Evolutionary conservation across 1,140 invertebrate species (phyloP), one percentile per base, ranked within the genome.

Genomic region (Polypedilum pembai): DNA sequence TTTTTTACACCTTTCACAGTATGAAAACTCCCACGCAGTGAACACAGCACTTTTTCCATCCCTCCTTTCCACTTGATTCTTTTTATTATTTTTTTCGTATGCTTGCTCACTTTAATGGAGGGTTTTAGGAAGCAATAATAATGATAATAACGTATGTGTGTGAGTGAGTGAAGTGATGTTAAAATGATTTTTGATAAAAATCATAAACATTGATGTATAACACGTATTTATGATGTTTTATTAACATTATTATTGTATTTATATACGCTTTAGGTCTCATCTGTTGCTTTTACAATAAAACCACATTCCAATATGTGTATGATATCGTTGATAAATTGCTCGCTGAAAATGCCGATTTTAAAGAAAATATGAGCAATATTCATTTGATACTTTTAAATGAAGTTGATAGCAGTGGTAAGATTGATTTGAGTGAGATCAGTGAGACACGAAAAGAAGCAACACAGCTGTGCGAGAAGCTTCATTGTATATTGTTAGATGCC

Each of bases 151-250:
- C 24, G 24, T 33, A 5, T 33, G 5, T 33, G 24, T 33, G 24
- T 33, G 24, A 33, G 24, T 33, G 24, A 33, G 24, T 33, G 24
- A 33, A 33, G 24, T 33, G 24, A 33, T 5, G 24, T 33, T 33
- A 33, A 33, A 33, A 33, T 33, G 24, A 33, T 33, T 33, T 33
- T 33, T 33, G 24, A 33, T 33, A 33, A 33, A 33, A 33, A 33
- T 33, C 24, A 33, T 33, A 33, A 33, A 33, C 24, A 33, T 33
- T 33, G 24, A 33, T 33, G 82, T 91, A 78, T 90, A 91, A 56
- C 89, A 91, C 77, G 91, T 33, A 33, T 33, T 33, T 33, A 5
- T 33, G 24, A 33, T 33, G 24, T 33, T 33, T 33, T 33, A 33
- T 33, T 33, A 33, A 33, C 24, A 33, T 33, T 33, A 33, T 33